Evolutionary conservation across 2,888 invertebrate genomes (phyloP), one percentile per base, ranked within the genome.

Genomic region (Meandrusa payeni): DNA sequence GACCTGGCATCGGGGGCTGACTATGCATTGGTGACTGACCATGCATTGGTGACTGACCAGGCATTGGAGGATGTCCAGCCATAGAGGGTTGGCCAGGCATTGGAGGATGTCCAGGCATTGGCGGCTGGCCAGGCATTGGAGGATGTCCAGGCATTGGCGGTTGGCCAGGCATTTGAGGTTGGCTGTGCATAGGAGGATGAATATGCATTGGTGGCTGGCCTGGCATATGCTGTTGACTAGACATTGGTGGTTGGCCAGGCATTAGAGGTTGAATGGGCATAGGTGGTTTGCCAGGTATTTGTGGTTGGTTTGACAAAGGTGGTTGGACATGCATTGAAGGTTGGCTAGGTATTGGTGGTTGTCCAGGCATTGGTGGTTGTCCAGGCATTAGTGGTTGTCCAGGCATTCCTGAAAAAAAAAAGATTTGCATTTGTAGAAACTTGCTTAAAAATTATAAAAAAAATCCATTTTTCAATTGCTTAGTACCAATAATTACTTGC

Each of bases 51-150:
- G 31, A 46, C 19, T 47, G 49, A 20, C 37, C 43, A 7, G 46
- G 46, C 41, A 41, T 41, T 12, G 19, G 33, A 0, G n/a, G 38
- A 7, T 37, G 36, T 34, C 31, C 41, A 5, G 46, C 49, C 32
- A 54, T 61, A 0, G 70, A 75, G 10, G 69, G 65, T 48, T 73
- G 58, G 5, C 69, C 64, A 1, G 63, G 61, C 47, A 64, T 56
- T 0, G 70, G 68, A 29, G 64, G 57, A 41, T 57, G 68, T 2
- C 52, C 36, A 1, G 43, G 51, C 43, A 57, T 41, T 5, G 52
- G 51, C 41, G 48, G 48, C 50, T 41, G 59, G 1, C 39, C 54
- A 34, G 51, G 46, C 40, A 53, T 42, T 1, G 55, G 53, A 3
- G 60, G 50, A 17, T 67, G 63, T 0, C 56, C 52, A 3, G 59